phyloP scores from a whole-genome alignment of 2,797 vertebrate genomes.

The Champsocephalus esox region DNA sequence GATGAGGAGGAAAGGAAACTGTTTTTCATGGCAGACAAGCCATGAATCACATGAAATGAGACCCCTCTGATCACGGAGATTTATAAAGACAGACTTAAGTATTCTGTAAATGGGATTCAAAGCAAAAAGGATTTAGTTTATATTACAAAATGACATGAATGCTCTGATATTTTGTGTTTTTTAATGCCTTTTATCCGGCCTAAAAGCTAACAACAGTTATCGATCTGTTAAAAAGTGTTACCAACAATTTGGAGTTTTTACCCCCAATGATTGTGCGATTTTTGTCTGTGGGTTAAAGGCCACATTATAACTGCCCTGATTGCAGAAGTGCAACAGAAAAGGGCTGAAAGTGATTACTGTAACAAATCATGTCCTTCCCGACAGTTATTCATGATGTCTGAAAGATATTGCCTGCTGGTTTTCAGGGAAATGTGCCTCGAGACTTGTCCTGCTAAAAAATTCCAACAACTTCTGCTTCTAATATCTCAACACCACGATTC shows the following conservation, averaged over 20 bases:
- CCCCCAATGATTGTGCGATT: background rate
- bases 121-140: constrained; percentile 6
- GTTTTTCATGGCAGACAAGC: constrained; percentile 62
- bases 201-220: constrained; percentile 2
- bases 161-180: constrained; percentile 1
- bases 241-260: background rate
- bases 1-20: constrained; percentile 45
- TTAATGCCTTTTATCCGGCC: background rate
- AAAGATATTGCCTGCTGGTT: constrained; percentile 56
- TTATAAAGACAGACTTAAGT: background rate
- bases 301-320: constrained; percentile 1
- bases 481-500: constrained; percentile 45
- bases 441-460: constrained; percentile 60
- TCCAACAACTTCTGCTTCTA: constrained; percentile 69
- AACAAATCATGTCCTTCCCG: constrained; percentile 55
- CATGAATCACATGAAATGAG: constrained; percentile 58
- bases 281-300: background rate
- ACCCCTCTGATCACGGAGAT: constrained; percentile 4
- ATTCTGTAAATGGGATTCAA: constrained; percentile 1
- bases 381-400: constrained; percentile 40
- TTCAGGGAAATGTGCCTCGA: constrained; percentile 51
- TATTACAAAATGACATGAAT: background rate
- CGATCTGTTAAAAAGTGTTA: background rate
- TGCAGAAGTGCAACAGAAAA: constrained; percentile 23
- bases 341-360: constrained; percentile 41